These are phyloP conservation scores for Mellilla xanthometata DNA, from an alignment of 2,888 invertebrate species.

Conservation along the genomic window DNA sequence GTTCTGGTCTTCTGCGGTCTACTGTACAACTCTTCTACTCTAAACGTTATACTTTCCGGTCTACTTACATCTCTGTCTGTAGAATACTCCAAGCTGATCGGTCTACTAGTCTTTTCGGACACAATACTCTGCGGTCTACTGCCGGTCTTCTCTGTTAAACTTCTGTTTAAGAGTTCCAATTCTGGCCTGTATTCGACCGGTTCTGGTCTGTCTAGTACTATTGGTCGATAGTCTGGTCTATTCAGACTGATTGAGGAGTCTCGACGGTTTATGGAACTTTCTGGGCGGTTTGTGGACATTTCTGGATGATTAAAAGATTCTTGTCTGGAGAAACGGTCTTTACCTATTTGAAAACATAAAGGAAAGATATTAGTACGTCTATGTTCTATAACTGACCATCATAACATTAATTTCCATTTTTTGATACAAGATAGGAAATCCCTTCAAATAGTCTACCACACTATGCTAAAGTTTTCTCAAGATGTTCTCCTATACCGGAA, in stretches of 20 bases:
- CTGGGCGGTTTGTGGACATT: background rate
- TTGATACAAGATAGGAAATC: no score
- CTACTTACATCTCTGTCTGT: slow-evolving; percentile 4
- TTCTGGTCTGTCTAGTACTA: slow-evolving; percentile 13
- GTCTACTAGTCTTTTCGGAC: slow-evolving; percentile 8
- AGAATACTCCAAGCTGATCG: slow-evolving; percentile 11
- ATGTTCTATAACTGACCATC: no score
- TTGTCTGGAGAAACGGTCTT: background rate
- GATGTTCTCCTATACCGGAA: no score
- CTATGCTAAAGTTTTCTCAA: no score
- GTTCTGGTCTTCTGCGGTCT: slow-evolving; percentile 16
- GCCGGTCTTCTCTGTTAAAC: background rate
- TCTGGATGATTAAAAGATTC: background rate
- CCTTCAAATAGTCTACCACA: no score
- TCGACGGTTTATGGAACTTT: slow-evolving; percentile 4
- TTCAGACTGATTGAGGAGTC: background rate
- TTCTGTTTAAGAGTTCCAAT: background rate
- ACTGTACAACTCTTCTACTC: slow-evolving; percentile 11
- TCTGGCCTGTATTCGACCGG: slow-evolving; percentile 12
- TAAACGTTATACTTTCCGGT: slow-evolving; percentile 15
- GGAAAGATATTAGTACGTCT: no score
- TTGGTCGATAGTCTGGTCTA: background rate
- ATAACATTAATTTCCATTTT: no score
- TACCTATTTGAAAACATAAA: no score
- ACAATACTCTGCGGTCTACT: slow-evolving; percentile 1